Base-by-base conservation (phyloP, 2,113 vertebrate genomes). In the Dinomys branickii region DNA sequence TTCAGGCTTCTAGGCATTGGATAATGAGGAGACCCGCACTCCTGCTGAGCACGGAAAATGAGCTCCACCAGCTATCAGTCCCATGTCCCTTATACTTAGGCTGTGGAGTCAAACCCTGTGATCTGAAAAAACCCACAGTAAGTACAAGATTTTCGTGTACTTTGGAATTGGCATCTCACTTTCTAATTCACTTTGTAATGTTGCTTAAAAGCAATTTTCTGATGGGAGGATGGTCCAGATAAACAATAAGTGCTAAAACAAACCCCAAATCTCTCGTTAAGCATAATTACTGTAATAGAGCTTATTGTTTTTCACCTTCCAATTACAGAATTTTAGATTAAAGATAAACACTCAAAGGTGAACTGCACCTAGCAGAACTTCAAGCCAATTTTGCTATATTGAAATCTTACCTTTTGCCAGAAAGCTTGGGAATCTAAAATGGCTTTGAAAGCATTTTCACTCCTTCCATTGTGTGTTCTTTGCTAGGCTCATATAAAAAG, bases 241-340 rank as follows among this genome's bases (percentile, higher is more conserved):
- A 92, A 91, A 92, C 65, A 92, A 88, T 50, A 82, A 85, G 35
- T 94, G 33, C 19, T 83, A 67, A 92, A 96, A 92, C 80, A 94
- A 86, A 86, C 47, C 58, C 58, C 77, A 88, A 88, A 67, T 86
- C 86, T 61, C 77, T 96, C 89, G 92, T 97, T 92, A 96, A 91
- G 58, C 88, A 95, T 94, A 85, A 97, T 35, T 65, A 94, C 67
- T 94, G 35, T 97, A 95, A 96, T 88, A 88, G 82, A 94, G 52
- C 33, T 96, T 93, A 97, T 92, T 96, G 96, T 96, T 97, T 97
- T 96, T 97, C 58, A 91, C 33, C 77, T 97, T 97, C 71, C 47
- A 94, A 90, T 96, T 96, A 95, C 86, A 96, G 88, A 85, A 81
- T 78, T 97, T 96, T 96, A 10, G 97, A 94, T 97, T 98, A 92